Evolutionary conservation across 2,113 vertebrate genomes (phyloP).

Genomic region (Drymodes brunneopygia): DNA sequence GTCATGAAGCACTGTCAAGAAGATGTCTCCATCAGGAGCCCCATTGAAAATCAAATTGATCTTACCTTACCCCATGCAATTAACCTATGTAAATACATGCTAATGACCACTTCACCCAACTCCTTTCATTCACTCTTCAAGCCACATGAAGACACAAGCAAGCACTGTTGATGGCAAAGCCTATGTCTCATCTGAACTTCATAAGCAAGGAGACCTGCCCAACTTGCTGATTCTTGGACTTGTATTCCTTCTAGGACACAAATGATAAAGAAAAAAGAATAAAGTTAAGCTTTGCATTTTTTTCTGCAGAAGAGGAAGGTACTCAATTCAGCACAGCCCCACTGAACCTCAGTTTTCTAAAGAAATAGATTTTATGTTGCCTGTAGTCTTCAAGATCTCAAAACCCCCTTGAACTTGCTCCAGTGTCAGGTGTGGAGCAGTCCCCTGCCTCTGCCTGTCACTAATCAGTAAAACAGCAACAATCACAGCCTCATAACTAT

Average conservation of each 20-base stretch:
- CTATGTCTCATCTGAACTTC: neutral
- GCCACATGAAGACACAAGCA: neutral
- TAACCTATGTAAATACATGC: conserved; percentile 45
- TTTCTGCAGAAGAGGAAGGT: neutral
- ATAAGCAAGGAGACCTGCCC: neutral
- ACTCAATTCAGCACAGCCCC: neutral
- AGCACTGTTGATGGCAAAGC: neutral
- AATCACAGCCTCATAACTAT: rapidly evolving
- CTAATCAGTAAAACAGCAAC: neutral
- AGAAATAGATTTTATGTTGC: neutral
- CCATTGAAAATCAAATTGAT: conserved; percentile 12
- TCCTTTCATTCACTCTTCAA: neutral
- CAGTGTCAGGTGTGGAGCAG: neutral
- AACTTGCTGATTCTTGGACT: neutral
- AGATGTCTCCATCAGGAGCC: neutral
- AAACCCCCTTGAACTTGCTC: neutral
- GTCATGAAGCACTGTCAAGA: neutral
- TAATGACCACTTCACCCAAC: conserved; percentile 11
- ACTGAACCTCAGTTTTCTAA: neutral
- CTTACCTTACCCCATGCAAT: conserved; percentile 10
- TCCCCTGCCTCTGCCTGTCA: neutral
- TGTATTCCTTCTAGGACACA: neutral
- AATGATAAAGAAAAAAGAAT: neutral
- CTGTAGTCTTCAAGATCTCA: neutral
- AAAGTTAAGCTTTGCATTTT: neutral